Base-by-base conservation (phyloP, 2,113 vertebrate genomes). In the Hemibagrus wyckioides region DNA sequence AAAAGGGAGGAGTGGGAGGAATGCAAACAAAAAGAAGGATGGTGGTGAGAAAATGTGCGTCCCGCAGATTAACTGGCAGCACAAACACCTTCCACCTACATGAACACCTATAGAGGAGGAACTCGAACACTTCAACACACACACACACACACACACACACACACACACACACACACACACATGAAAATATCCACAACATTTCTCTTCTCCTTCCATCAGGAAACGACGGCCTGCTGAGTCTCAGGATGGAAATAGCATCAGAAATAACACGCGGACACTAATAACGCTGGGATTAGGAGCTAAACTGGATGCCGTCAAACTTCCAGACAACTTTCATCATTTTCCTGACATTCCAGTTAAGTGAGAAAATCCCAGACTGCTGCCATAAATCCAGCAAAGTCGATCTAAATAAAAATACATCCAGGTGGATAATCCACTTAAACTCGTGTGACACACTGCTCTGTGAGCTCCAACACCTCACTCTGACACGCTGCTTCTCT, bases 31-130 rank as follows among this genome's bases (percentile, higher is more conserved):
- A 77, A 75, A 88, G 63, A 61, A 88, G 86, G 67, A 84, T 79
- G 86, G 25, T 3, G 21, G n/a, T 41, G 75, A 80, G 57, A 65
- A 86, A 79, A 83, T 67, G 36, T 50, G 28, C 82, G 9, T 63
- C 61, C n/a, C 10, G 17, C 79, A 36, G 21, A 75, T 56, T 73
- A 71, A 61, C 79, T 23, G 65, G 67, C 63, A 57, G 61, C 39
- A 69, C 63, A 57, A 86, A 56, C 80, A 87, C 79, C 85, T 87
- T 81, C 85, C 85, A 82, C 85, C 85, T 82, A 86, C 85, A 75
- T 39, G 23, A 73, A 65, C 85, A 87, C 79, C 63, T 87, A 67
- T 48, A 56, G 30, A 63, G 50, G 36, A 59, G 41, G 54, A 63
- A 80, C 48, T 9, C 23, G 44, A 50, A 67, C 59, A 67, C 33